These are phyloP conservation scores for Melopsittacus undulatus DNA, from an alignment of 2,797 vertebrate genomes.

Conservation along the genomic window DNA sequence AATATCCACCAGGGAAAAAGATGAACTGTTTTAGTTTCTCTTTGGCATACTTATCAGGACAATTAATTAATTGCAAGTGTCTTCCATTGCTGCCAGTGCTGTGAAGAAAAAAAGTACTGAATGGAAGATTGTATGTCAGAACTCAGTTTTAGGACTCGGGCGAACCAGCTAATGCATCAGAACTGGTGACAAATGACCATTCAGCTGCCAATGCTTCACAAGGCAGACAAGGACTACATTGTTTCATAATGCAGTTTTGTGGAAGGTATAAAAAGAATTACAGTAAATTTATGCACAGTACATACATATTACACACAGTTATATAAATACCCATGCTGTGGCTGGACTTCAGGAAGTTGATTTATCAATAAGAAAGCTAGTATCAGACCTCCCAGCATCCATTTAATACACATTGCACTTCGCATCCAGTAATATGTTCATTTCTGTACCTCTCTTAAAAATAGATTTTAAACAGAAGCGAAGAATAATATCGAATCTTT, in stretches of 20 bases:
- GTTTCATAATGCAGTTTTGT: conserved; percentile 12
- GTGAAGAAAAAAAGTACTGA: not conserved
- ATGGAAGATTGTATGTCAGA: not conserved
- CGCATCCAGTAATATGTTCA: conserved; percentile 76
- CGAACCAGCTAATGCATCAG: not conserved
- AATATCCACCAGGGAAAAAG: conserved; percentile 51
- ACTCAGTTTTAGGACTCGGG: not conserved
- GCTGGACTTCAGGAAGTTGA: conserved; percentile 25
- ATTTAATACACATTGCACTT: conserved; percentile 69
- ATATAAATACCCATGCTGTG: conserved; percentile 64
- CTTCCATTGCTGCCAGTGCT: conserved; percentile 50
- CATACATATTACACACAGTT: conserved; percentile 59
- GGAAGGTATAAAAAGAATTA: conserved; percentile 57
- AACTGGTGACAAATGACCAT: not conserved
- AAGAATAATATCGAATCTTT: conserved; percentile 81
- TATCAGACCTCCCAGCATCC: conserved; percentile 30
- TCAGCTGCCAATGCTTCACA: conserved; percentile 22
- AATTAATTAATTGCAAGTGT: conserved; percentile 30
- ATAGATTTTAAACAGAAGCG: conserved; percentile 83
- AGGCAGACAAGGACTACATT: conserved; percentile 32
- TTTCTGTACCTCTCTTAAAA: conserved; percentile 83
- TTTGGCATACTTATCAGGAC: conserved; percentile 68
- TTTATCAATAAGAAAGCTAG: conserved; percentile 14
- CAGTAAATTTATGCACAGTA: conserved; percentile 64
- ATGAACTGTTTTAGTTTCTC: conserved; percentile 51